Conservation (phyloP, 2,113 vertebrate species). For the Poecile atricapillus region DNA sequence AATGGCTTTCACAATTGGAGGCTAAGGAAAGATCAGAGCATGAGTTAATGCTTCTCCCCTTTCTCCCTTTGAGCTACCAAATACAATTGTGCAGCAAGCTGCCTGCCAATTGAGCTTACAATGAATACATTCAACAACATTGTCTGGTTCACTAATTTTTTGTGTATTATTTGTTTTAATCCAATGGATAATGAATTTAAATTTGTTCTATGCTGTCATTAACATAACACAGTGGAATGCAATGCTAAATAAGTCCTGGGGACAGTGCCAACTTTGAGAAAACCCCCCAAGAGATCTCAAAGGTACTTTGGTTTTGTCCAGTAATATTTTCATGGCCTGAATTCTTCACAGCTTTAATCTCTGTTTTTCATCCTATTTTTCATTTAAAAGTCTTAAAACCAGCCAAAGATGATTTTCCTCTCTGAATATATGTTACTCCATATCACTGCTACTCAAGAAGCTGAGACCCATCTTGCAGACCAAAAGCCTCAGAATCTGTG, state of each 20-base stretch:
- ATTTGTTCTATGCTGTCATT: not conserved
- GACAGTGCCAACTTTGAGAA: not conserved
- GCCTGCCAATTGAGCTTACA: not conserved
- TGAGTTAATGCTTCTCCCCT: not conserved
- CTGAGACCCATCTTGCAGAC: not conserved
- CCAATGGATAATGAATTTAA: constrained; percentile 6
- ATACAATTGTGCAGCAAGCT: not conserved
- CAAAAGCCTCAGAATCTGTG: not conserved
- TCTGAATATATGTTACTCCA: not conserved
- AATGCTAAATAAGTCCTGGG: not conserved
- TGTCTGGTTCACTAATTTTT: not conserved
- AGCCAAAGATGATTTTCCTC: not conserved
- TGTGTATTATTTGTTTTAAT: constrained; percentile 32
- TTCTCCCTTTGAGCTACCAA: not conserved
- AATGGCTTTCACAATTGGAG: constrained; percentile 10
- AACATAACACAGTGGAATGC: not conserved
- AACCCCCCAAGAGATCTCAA: not conserved
- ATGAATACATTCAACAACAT: not conserved
- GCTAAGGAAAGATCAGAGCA: constrained; percentile 36
- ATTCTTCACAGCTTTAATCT: not conserved
- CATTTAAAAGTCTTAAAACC: not conserved
- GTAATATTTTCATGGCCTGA: not conserved
- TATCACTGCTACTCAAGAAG: not conserved
- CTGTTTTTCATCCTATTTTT: not conserved
- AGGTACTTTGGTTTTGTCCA: not conserved